Conservation (phyloP, 2,888 invertebrate species). For the Pachliopta kotzebuea region DNA sequence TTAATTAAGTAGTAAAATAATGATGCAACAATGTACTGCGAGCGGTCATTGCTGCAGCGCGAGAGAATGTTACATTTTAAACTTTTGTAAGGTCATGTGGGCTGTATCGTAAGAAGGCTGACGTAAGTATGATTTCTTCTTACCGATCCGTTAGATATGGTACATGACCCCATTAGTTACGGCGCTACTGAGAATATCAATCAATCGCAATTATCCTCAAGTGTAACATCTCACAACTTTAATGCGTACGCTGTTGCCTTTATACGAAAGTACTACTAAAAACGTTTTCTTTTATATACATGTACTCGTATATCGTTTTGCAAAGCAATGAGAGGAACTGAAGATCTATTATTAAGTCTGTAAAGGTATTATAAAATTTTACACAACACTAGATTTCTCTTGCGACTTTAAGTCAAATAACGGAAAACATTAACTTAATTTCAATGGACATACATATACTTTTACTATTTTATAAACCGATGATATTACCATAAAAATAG, state of each 20-base stretch:
- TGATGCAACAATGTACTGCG: slow-evolving; percentile 21
- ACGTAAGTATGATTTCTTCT: slow-evolving; percentile 24
- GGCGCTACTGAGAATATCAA: slow-evolving; percentile 1
- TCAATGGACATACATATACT: no score
- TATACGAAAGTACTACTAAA: no score
- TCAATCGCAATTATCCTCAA: slow-evolving; percentile 7
- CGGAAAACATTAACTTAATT: no score
- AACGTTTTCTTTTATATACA: no score
- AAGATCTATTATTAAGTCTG: no score
- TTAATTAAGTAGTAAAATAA: slow-evolving; percentile 17
- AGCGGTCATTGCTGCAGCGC: slow-evolving; percentile 16
- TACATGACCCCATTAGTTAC: slow-evolving; percentile 19
- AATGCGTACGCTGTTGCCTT: background rate
- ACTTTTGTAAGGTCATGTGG: slow-evolving; percentile 1
- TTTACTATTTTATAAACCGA: no score
- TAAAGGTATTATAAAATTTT: no score
- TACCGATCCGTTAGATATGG: slow-evolving; percentile 16
- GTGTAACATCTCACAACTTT: background rate
- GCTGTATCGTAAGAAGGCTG: slow-evolving; percentile 13
- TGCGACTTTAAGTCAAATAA: no score
- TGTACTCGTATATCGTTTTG: no score
- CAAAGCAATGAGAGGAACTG: no score
- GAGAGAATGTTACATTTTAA: slow-evolving; percentile 13
- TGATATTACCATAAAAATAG: no score
- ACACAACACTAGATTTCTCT: no score